Conservation (phyloP, 1,140 invertebrate genomes). For the Oryzaephilus surinamensis region DNA sequence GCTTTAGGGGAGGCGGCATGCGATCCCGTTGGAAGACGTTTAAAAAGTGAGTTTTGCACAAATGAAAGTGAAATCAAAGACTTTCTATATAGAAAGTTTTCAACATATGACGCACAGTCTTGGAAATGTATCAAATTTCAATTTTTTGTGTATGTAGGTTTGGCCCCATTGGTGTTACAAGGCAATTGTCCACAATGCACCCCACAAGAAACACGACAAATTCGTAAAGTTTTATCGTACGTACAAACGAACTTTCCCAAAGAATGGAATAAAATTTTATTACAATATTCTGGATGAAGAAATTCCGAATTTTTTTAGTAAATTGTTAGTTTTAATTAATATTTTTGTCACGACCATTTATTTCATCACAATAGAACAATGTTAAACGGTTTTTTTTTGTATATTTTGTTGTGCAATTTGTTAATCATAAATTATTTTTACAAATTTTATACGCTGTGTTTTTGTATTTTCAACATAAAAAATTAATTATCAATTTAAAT, state of each 20-base stretch:
- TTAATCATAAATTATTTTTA: too few species aligned
- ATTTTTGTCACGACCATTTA: too few species aligned
- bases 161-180: constrained; percentile 55
- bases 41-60: constrained; percentile 52
- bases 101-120: background rate
- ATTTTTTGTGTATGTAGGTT: constrained; percentile 38
- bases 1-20: constrained; percentile 57
- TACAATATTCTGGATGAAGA: constrained; percentile 45
- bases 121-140: constrained; percentile 4
- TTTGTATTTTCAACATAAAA: too few species aligned
- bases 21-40: constrained; percentile 54
- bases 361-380: too few species aligned
- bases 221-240: constrained; percentile 55
- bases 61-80: background rate
- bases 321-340: too few species aligned
- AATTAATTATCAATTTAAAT: too few species aligned
- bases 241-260: constrained; percentile 58
- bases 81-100: background rate
- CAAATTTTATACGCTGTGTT: too few species aligned
- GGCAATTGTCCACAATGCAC: constrained; percentile 57
- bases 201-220: constrained; percentile 53
- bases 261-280: constrained; percentile 58
- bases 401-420: too few species aligned
- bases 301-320: too few species aligned
- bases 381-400: too few species aligned